phyloP scores from a whole-genome alignment of 2,113 vertebrate genomes.

The Motacilla tschutschensis region DNA sequence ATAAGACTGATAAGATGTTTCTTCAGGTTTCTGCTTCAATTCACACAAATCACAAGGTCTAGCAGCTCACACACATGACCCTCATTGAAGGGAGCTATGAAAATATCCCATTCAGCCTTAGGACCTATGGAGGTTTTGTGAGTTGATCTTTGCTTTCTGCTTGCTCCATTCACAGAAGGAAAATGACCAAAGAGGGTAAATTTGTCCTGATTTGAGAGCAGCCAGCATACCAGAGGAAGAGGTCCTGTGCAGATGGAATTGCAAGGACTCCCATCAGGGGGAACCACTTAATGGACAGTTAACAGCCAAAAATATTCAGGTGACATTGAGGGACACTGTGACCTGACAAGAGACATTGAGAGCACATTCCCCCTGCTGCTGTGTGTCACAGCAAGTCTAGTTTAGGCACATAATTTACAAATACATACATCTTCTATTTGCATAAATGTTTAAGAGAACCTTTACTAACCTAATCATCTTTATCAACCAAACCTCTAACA shows the following conservation, averaged over 20 bases:
- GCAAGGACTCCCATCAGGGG: background rate
- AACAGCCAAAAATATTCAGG: background rate
- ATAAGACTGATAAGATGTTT: background rate
- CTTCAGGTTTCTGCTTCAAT: background rate
- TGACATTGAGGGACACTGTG: background rate
- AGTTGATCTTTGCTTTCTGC: background rate
- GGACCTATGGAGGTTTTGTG: background rate
- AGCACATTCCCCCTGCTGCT: fast-evolving
- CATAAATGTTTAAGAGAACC: background rate
- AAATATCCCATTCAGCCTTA: background rate
- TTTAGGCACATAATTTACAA: background rate
- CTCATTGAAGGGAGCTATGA: background rate
- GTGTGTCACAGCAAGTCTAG: background rate
- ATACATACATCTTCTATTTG: background rate
- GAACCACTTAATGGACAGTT: background rate
- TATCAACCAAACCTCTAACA: background rate
- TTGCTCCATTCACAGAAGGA: background rate
- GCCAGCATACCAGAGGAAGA: background rate
- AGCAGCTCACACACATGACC: background rate
- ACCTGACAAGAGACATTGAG: background rate
- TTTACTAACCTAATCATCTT: background rate
- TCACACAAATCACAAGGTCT: background rate
- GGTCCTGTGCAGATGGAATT: background rate
- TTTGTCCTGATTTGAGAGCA: background rate
- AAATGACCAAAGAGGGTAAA: background rate